Conservation (phyloP, 2,888 invertebrate species). For the Sminthurides aquaticus region DNA sequence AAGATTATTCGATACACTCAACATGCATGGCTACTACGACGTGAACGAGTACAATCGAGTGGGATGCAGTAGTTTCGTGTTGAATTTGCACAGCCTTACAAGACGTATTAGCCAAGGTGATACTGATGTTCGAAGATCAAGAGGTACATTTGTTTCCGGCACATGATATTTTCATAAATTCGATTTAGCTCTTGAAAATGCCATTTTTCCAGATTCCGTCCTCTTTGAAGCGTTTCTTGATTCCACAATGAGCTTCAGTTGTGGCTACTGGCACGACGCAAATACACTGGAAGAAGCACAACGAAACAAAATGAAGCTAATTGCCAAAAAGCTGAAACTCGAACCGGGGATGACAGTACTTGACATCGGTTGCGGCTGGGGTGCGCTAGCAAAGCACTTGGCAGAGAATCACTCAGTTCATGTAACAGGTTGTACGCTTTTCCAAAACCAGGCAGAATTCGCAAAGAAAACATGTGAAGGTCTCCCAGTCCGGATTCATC, state of each 20-base stretch:
- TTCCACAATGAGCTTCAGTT: conserved; percentile 23
- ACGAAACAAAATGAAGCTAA: conserved; percentile 21
- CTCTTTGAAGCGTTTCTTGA: conserved; percentile 24
- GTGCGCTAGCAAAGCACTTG: conserved; percentile 13
- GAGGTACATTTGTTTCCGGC: background rate
- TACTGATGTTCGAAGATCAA: conserved; percentile 1
- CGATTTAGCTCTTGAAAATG: too few relatives aligned
- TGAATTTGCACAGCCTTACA: background rate
- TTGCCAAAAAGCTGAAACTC: conserved; percentile 13
- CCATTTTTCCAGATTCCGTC: background rate
- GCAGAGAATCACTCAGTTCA: background rate
- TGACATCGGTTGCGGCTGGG: conserved; percentile 26
- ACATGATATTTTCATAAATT: too few relatives aligned
- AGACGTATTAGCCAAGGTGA: background rate
- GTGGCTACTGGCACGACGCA: conserved; percentile 24
- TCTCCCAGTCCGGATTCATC: background rate
- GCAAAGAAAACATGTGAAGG: conserved; percentile 1
- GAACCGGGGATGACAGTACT: conserved; percentile 8
- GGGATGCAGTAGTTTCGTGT: background rate
- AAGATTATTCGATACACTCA: background rate
- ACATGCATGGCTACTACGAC: background rate
- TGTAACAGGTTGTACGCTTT: background rate
- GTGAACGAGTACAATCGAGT: background rate
- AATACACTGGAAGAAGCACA: conserved; percentile 24
- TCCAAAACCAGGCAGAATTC: conserved; percentile 3